phyloP scores from a whole-genome alignment of 2,113 vertebrate genomes.

The Formicarius rufipectus region DNA sequence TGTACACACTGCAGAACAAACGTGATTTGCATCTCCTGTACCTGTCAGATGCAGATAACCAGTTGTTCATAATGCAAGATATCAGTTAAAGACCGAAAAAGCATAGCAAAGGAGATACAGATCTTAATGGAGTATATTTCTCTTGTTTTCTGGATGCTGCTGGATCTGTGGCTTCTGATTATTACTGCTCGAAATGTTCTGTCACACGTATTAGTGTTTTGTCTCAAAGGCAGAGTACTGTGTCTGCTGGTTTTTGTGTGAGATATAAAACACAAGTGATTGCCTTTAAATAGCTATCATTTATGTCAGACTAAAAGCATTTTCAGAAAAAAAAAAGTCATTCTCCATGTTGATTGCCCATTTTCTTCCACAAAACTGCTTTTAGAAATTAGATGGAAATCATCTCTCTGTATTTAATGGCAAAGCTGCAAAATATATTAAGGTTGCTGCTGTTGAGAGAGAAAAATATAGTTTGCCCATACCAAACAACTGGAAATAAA shows the following conservation, averaged over 20 bases:
- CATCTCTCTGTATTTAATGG: conserved; percentile 23
- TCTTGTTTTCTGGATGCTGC: background rate
- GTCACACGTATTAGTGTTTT: conserved; percentile 33
- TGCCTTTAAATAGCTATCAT: conserved; percentile 45
- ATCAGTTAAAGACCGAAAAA: background rate
- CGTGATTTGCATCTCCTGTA: background rate
- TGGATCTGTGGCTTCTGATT: conserved; percentile 15
- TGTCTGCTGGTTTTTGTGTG: conserved; percentile 20
- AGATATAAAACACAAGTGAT: conserved; percentile 40
- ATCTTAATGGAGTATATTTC: conserved; percentile 7
- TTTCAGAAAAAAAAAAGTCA: conserved; percentile 15
- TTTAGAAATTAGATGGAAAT: conserved; percentile 34
- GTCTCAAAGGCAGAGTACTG: conserved; percentile 29
- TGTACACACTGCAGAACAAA: background rate
- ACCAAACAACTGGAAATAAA: background rate
- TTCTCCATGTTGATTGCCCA: conserved; percentile 31
- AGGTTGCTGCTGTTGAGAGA: background rate
- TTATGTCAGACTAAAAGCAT: conserved; percentile 1
- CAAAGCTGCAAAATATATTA: conserved; percentile 13
- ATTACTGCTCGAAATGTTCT: conserved; percentile 34
- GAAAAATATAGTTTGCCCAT: background rate
- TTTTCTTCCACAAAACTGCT: conserved; percentile 42
- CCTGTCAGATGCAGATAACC: background rate
- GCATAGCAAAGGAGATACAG: background rate
- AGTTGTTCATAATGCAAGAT: background rate